These are phyloP conservation scores for Nyctalus aviator DNA, from an alignment of 2,797 vertebrate genomes.

Conservation along the genomic window DNA sequence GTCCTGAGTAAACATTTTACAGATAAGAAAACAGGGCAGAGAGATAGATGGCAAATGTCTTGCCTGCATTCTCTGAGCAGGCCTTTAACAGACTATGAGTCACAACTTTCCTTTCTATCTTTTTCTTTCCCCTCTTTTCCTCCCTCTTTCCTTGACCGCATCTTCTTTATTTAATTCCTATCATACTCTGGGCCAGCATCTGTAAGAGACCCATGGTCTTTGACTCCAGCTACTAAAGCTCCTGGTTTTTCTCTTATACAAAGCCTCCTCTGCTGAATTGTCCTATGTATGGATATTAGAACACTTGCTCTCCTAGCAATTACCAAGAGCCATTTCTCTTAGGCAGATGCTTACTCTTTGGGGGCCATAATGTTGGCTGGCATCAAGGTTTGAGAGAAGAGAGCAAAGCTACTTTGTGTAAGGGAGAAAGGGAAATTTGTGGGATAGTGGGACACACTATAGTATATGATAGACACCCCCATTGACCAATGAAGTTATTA, in stretches of 20 bases:
- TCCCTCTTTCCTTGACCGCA: not conserved
- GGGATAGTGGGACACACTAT: not conserved
- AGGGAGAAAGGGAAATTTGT: not conserved
- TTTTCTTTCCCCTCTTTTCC: not conserved
- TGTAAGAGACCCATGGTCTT: not conserved
- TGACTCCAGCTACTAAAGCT: not conserved
- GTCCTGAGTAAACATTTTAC: not conserved
- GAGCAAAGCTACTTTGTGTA: not conserved
- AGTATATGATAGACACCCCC: not conserved
- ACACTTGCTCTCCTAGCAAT: not conserved
- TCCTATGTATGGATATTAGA: not conserved
- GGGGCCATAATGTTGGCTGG: not conserved
- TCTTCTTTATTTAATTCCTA: not conserved
- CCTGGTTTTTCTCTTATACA: not conserved
- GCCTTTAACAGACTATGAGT: not conserved
- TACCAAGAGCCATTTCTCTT: slow-evolving; percentile 1
- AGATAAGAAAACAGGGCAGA: not conserved
- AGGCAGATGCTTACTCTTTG: not conserved
- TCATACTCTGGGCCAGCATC: not conserved
- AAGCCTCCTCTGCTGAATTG: not conserved
- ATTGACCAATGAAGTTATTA: not conserved
- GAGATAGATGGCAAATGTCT: not conserved
- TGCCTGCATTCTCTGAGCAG: not conserved
- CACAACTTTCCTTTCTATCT: not conserved
- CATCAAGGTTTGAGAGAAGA: not conserved